Evolutionary conservation across 35 echinoderm and acorn worm genomes (phyloP), one percentile per base, ranked within the genome.

Genomic region (Nesometra sesokonis): DNA sequence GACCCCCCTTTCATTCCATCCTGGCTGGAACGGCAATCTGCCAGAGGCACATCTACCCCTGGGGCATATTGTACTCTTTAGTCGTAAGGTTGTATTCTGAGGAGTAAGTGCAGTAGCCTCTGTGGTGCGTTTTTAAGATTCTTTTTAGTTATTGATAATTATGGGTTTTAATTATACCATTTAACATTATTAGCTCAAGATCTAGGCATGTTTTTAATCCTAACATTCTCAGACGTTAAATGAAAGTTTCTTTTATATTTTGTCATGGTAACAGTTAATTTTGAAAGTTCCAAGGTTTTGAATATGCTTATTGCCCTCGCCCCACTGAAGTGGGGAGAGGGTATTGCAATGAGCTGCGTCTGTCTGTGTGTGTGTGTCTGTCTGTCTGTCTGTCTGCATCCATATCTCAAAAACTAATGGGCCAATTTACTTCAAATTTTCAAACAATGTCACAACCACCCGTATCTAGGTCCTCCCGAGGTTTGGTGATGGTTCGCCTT

Each of bases 61-160:
- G 84, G 88, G 7, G 84, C 85, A 46, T 87, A 87, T 33, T 35
- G 37, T 4, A 93, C 29, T 8, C n/a, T 81, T 34, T 82, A 85
- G 21, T 85, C 78, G 37, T 93, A 93, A 5, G 38, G 36, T 35
- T 93, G 87, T 38, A 93, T 35, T 8, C 80, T 76, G 57, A 93
- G 32, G 3, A 94, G 80, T 35, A 94, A 47, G 3, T 84, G 30
- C 29, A 90, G 82, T 30, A 93, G 31, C 19, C 87, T 40, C 29
- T 83, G 77, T 46, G 92, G 84, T 33, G 89, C 85, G 32, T 81
- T 43, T 5, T 31, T 33, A 23, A 90, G 80, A 27, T 85, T 52
- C 35, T 94, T 94, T 17, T n/a, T 82, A 19, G 52, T 67, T 31
- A 94, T 94, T 67, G 84, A 87, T 31, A 4, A 43, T 43, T 43